Conservation (phyloP, 2,888 invertebrate species). For the Lasioglossum malachurum region DNA sequence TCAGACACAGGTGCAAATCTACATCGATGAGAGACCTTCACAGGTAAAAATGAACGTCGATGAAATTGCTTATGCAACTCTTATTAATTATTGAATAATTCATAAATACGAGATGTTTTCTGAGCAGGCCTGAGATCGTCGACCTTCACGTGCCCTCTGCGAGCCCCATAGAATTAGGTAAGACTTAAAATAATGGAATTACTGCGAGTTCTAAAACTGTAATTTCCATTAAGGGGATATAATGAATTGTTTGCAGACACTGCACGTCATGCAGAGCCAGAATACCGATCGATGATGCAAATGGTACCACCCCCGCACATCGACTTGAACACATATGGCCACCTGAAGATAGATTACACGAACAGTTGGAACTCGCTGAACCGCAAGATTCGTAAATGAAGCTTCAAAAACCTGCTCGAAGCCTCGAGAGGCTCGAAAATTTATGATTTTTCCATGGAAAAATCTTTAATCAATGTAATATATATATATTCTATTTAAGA, state of each 20-base stretch:
- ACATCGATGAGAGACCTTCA: constrained; percentile 17
- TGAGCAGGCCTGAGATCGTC: constrained; percentile 21
- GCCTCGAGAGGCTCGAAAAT: background rate
- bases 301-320: constrained; percentile 87
- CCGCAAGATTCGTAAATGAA: constrained; percentile 89
- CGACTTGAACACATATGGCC: constrained; percentile 91
- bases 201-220: background rate
- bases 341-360: constrained; percentile 93
- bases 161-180: constrained; percentile 46
- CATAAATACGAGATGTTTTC: background rate
- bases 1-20: constrained; percentile 39
- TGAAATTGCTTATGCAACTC: background rate
- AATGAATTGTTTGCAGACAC: constrained; percentile 25
- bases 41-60: constrained; percentile 27
- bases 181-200: background rate
- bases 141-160: constrained; percentile 13
- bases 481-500: constrained; percentile 17
- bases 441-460: background rate
- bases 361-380: constrained; percentile 93
- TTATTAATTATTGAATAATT: background rate
- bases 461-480: constrained; percentile 17
- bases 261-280: background rate
- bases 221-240: background rate
- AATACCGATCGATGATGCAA: constrained; percentile 55
- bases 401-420: background rate